Conservation (phyloP, 2,797 vertebrate genomes). For the Todus mexicanus region DNA sequence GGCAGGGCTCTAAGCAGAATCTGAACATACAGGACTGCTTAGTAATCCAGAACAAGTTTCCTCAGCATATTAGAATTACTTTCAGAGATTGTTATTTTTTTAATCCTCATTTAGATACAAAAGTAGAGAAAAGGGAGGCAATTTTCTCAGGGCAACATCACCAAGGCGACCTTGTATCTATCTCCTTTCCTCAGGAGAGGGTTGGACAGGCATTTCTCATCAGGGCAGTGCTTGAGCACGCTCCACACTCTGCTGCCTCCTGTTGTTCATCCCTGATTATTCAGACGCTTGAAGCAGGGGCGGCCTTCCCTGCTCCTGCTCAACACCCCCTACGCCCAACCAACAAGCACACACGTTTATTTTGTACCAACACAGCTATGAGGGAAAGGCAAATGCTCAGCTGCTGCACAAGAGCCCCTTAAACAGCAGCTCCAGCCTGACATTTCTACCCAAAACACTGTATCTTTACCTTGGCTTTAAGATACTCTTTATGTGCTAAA, state of each 20-base stretch:
- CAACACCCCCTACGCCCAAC: no score
- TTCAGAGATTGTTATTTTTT: neutral
- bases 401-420: neutral
- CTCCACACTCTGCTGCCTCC: constrained; percentile 30
- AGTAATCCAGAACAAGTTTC: neutral
- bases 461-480: neutral
- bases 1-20: neutral
- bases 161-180: neutral
- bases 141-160: neutral
- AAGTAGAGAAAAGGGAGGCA: neutral
- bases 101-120: neutral
- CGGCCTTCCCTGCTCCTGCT: no score
- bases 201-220: rapidly evolving
- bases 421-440: neutral
- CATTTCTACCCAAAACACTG: neutral
- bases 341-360: rapidly evolving
- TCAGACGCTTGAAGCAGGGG: neutral
- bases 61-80: neutral
- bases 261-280: neutral
- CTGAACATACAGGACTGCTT: neutral
- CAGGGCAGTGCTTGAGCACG: neutral
- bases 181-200: neutral
- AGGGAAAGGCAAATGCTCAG: neutral
- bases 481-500: neutral
- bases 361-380: neutral